phyloP scores from a whole-genome alignment of 1,140 invertebrate genomes.

The Venustaconcha ellipsiformis region DNA sequence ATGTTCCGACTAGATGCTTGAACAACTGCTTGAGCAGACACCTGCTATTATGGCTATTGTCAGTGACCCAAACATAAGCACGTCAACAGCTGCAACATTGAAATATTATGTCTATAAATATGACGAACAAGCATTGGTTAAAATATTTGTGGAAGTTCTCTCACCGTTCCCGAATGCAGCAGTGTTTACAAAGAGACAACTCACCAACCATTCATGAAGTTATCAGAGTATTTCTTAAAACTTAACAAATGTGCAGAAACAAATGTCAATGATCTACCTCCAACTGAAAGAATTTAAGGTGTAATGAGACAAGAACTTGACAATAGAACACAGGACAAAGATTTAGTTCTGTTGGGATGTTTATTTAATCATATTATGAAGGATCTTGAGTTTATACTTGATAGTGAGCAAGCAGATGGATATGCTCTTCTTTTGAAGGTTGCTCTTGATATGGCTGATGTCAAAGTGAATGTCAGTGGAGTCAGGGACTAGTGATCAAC shows the following conservation, averaged over 20 bases:
- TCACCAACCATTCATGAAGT: constrained; percentile 28
- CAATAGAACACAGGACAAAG: not conserved
- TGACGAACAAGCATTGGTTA: constrained; percentile 14
- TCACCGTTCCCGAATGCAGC: not conserved
- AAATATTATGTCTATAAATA: constrained; percentile 10
- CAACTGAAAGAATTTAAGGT: not conserved
- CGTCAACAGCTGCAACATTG: constrained; percentile 1
- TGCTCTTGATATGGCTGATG: too few relatives aligned
- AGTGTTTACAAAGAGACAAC: constrained; percentile 20
- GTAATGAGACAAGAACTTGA: not conserved
- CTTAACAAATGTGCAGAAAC: not conserved
- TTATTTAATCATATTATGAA: not conserved
- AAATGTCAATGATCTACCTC: not conserved
- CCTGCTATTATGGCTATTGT: constrained; percentile 14
- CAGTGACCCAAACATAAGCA: not conserved
- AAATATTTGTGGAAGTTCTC: constrained; percentile 15
- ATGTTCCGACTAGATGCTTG: constrained; percentile 29
- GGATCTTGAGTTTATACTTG: constrained; percentile 3
- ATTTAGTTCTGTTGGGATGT: not conserved
- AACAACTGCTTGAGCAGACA: not conserved
- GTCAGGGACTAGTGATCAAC: too few relatives aligned
- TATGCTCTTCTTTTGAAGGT: too few relatives aligned
- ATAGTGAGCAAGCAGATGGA: not conserved
- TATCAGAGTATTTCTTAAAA: constrained; percentile 13
- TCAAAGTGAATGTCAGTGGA: too few relatives aligned